Evolutionary conservation across 2,888 invertebrate species (phyloP), one percentile per base, ranked within the genome.

Genomic region (Acronicta aceris): DNA sequence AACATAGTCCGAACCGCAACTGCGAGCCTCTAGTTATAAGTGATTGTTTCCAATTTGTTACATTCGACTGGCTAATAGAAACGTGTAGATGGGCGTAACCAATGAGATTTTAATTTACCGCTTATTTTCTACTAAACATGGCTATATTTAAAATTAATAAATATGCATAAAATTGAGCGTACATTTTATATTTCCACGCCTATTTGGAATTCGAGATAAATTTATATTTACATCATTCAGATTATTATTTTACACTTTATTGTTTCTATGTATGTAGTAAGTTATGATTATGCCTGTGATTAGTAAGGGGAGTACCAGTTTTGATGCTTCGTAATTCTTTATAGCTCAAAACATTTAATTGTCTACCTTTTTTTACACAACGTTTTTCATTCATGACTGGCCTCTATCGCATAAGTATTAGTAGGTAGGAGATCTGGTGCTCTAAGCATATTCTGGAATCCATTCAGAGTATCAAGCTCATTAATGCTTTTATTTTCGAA

Each of bases 31-130:
- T 55, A 47, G 76, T 55, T 50, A 60, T 51, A 72, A 55, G 57
- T 59, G 30, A 74, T 77, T 74, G 74, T 77, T 74, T 74, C 9
- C 65, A 78, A 75, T 78, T 77, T 70, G 78, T 77, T 66, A 61
- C 71, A 66, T 62, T 62, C 58, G 16, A 49, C 42, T 38, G 36
- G 73, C 41, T 70, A 81, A 73, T 76, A 73, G 74, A 71, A 76
- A 70, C 78, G 63, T 71, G 81, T 69, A 52, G 54, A 62, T 66
- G 59, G 72, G 82, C 72, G 68, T 65, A 61, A 73, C 82, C 74
- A 71, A 76, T 71, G 66, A 27, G 52, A 50, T 76, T 70, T 76
- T 73, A 79, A 79, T 81, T 78, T 64, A 64, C 56, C 38, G 73
- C 50, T 53, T 65, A 56, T 56, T 59, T 60, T 50, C 27, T n/a